These are phyloP conservation scores for Sinocyclocheilus grahami DNA, from an alignment of 2,113 vertebrate species.

Conservation along the genomic window DNA sequence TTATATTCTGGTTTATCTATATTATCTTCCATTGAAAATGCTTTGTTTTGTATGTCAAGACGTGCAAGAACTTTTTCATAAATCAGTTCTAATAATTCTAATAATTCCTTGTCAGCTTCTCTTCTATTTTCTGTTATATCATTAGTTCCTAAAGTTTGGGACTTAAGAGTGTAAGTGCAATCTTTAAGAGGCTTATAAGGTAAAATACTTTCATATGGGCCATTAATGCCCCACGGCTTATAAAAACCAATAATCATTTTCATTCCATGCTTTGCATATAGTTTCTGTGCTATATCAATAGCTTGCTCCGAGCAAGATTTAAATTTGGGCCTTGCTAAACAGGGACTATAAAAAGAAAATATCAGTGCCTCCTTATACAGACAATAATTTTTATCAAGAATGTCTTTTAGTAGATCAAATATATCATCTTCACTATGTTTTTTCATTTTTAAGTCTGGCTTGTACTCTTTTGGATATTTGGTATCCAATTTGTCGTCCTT, in stretches of 20 bases:
- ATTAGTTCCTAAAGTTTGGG: not conserved
- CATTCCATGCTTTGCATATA: not conserved
- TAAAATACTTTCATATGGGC: not conserved
- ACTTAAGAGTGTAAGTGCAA: not conserved
- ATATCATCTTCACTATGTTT: not conserved
- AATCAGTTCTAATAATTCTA: no score
- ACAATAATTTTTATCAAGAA: not conserved
- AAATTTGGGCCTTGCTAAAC: not conserved
- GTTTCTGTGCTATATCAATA: not conserved
- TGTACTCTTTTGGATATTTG: not conserved
- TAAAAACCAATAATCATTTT: not conserved
- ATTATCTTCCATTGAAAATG: not conserved
- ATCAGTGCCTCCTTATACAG: not conserved
- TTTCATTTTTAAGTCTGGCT: not conserved
- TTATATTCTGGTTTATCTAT: not conserved
- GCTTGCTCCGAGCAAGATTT: accelerated
- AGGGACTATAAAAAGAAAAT: not conserved
- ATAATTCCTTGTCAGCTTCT: no score
- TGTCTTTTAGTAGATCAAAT: not conserved
- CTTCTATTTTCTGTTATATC: no score
- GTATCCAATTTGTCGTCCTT: not conserved
- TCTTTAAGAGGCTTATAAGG: not conserved
- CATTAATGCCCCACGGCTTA: not conserved
- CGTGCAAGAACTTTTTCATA: no score
- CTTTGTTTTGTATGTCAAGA: not conserved